Evolutionary conservation across 2,113 vertebrate genomes (phyloP).

Genomic region (Marmota monax): DNA sequence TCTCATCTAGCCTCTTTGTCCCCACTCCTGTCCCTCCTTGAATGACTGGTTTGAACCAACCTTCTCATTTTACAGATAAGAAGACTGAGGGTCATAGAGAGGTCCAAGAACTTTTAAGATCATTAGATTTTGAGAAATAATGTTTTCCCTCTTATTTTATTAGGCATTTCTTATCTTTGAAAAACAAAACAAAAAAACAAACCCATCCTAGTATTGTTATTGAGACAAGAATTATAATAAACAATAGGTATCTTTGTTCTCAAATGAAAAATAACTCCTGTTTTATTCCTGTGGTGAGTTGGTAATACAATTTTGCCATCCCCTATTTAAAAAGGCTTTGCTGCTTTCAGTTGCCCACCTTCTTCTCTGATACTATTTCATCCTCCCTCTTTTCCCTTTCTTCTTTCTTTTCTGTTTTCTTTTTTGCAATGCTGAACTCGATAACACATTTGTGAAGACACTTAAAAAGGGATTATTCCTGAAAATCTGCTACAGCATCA

Average conservation of each 20-base stretch:
- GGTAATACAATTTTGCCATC: neutral
- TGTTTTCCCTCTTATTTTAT: neutral
- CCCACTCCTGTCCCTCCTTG: neutral
- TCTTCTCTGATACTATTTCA: neutral
- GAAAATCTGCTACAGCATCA: constrained; percentile 65
- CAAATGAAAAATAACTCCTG: neutral
- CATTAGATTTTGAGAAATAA: neutral
- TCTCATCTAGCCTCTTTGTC: neutral
- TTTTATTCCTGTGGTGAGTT: constrained; percentile 5
- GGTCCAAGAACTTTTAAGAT: neutral
- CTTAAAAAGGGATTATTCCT: constrained; percentile 13
- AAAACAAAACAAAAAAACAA: neutral
- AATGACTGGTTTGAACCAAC: neutral
- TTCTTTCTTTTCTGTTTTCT: neutral
- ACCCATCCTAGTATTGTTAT: neutral
- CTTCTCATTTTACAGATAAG: neutral
- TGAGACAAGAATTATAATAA: neutral
- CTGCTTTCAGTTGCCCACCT: neutral
- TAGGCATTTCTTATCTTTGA: constrained; percentile 57
- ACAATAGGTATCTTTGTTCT: constrained; percentile 13
- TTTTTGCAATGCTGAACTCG: neutral
- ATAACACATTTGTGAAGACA: constrained; percentile 49
- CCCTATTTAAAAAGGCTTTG: neutral
- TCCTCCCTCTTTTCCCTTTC: neutral
- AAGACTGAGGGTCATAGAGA: neutral